These are phyloP conservation scores for Protomyctophum bolini DNA, from an alignment of 2,113 vertebrate species.

Conservation along the genomic window DNA sequence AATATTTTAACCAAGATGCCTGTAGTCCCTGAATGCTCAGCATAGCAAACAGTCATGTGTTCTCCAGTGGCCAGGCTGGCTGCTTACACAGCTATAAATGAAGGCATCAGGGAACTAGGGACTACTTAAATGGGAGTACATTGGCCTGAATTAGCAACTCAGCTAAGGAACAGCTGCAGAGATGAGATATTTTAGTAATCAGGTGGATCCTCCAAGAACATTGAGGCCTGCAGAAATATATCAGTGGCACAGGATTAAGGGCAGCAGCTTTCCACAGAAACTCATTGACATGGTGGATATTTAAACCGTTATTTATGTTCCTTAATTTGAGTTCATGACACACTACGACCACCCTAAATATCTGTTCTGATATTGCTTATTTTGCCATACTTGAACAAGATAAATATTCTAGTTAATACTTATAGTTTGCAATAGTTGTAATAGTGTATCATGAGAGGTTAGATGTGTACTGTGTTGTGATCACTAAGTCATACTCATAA, in stretches of 20 bases:
- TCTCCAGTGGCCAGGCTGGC: slow-evolving; percentile 53
- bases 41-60: slow-evolving; percentile 61
- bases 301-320: slow-evolving; percentile 6
- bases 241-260: slow-evolving; percentile 50
- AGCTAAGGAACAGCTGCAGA: slow-evolving; percentile 69
- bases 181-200: slow-evolving; percentile 76
- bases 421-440: neutral
- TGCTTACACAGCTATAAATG: slow-evolving; percentile 73
- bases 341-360: neutral
- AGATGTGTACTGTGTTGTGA: too few species aligned
- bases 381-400: neutral
- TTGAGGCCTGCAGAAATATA: slow-evolving; percentile 51
- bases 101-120: slow-evolving; percentile 74
- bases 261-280: slow-evolving; percentile 15
- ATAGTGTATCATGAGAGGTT: too few species aligned
- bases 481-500: too few species aligned
- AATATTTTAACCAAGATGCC: slow-evolving; percentile 71
- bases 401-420: too few species aligned
- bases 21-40: slow-evolving; percentile 65
- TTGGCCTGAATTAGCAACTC: slow-evolving; percentile 76
- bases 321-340: too few species aligned
- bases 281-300: slow-evolving; percentile 4
- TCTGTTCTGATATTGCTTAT: neutral
- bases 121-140: slow-evolving; percentile 70
- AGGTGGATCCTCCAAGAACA: slow-evolving; percentile 68